Percentiles rank a stretch among this genome's conserved stretches.
These are phyloP conservation scores for Prenolepis imparis DNA, from an alignment of 2,888 invertebrate species.

Conservation along the genomic window DNA sequence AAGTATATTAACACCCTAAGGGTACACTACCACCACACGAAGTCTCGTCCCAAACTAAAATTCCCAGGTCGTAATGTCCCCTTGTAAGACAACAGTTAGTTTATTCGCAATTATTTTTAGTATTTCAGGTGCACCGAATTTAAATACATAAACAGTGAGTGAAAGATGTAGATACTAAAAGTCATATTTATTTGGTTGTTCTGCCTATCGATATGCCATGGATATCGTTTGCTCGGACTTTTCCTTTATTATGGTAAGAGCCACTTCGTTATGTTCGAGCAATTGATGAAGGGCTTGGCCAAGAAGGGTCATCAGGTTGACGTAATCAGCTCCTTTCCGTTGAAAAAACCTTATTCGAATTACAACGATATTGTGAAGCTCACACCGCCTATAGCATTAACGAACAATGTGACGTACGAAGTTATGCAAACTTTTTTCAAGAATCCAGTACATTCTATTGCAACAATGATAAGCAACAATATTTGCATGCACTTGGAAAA, in stretches of 20 bases:
- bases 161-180: constrained; percentile 33
- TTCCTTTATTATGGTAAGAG: constrained; percentile 86
- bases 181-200: not conserved
- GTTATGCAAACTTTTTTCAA: not conserved
- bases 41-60: too few species aligned
- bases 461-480: constrained; percentile 62
- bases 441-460: constrained; percentile 18
- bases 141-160: not conserved
- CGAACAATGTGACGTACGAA: constrained; percentile 78
- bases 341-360: constrained; percentile 81
- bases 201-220: constrained; percentile 50
- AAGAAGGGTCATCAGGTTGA: constrained; percentile 86
- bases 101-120: not conserved
- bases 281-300: constrained; percentile 85
- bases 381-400: not conserved
- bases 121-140: not conserved
- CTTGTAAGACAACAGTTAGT: not conserved
- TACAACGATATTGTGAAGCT: constrained; percentile 83
- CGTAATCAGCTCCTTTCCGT: constrained; percentile 83
- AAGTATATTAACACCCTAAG: too few species aligned
- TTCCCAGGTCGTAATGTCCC: too few species aligned
- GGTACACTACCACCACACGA: too few species aligned
- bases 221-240: constrained; percentile 85
- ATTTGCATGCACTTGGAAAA: constrained; percentile 70
- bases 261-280: constrained; percentile 86